Conservation (phyloP, 2,888 invertebrate genomes). For the Furcula furcula region DNA sequence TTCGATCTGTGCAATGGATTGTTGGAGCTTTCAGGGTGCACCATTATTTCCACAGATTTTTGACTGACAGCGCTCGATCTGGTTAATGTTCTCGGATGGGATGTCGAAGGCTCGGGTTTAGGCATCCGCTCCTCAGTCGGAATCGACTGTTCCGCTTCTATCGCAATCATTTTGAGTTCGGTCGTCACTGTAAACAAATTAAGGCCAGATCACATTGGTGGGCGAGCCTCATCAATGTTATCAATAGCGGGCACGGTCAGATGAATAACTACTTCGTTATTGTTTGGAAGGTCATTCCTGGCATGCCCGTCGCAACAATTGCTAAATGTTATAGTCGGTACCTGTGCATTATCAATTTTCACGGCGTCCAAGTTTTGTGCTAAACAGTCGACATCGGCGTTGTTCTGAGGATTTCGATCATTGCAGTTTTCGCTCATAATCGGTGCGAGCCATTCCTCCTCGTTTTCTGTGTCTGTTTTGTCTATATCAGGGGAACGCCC, state of each 20-base stretch:
- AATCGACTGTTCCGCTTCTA: slow-evolving; percentile 69
- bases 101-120: slow-evolving; percentile 62
- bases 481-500: slow-evolving; percentile 55
- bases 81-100: slow-evolving; percentile 77
- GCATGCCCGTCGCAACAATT: slow-evolving; percentile 67
- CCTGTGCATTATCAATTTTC: slow-evolving; percentile 62
- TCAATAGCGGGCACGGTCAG: slow-evolving; percentile 72
- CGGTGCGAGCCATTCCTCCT: slow-evolving; percentile 74
- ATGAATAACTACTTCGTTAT: slow-evolving; percentile 61
- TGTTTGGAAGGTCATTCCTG: slow-evolving; percentile 51
- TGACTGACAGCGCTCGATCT: slow-evolving; percentile 83
- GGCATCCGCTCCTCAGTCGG: slow-evolving; percentile 59
- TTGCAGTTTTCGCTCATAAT: slow-evolving; percentile 69
- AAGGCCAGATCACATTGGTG: slow-evolving; percentile 63
- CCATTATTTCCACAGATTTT: slow-evolving; percentile 81
- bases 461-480: slow-evolving; percentile 51
- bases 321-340: slow-evolving; percentile 75
- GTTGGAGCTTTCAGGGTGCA: slow-evolving; percentile 71
- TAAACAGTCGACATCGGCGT: slow-evolving; percentile 55
- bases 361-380: slow-evolving; percentile 59
- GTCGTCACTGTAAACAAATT: slow-evolving; percentile 27
- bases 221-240: slow-evolving; percentile 67
- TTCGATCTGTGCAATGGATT: slow-evolving; percentile 75
- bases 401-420: slow-evolving; percentile 47
- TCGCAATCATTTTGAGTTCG: slow-evolving; percentile 63